phyloP scores from a whole-genome alignment of 2,797 vertebrate species.

The Mallotus villosus region DNA sequence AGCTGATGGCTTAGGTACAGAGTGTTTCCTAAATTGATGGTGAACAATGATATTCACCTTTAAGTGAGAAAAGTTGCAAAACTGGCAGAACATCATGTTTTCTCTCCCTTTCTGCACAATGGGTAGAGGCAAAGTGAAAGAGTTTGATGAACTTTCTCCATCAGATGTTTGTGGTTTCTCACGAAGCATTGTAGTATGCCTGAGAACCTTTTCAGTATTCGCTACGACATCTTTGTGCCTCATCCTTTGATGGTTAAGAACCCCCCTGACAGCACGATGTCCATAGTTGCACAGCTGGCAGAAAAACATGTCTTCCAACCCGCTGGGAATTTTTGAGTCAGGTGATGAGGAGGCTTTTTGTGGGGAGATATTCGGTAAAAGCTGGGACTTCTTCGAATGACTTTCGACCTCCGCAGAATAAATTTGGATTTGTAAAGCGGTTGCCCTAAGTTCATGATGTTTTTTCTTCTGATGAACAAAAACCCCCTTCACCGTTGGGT shows the following conservation, averaged over 20 bases:
- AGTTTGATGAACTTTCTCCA: not conserved
- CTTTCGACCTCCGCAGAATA: conserved; percentile 76
- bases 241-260: conserved; percentile 52
- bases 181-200: conserved; percentile 42
- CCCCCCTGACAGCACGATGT: conserved; percentile 40
- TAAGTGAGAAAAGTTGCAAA: conserved; percentile 57
- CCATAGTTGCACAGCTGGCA: conserved; percentile 66
- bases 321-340: conserved; percentile 45
- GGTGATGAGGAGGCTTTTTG: not conserved
- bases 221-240: conserved; percentile 22
- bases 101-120: conserved; percentile 35
- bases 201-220: not conserved
- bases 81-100: conserved; percentile 54
- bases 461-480: conserved; percentile 84
- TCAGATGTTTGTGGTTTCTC: conserved; percentile 35
- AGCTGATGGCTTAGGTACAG: rapidly evolving
- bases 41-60: not conserved
- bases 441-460: conserved; percentile 80
- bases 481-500: conserved; percentile 80
- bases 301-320: conserved; percentile 48
- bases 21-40: conserved; percentile 52
- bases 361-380: not conserved
- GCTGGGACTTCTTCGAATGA: conserved; percentile 54
- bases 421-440: conserved; percentile 77
- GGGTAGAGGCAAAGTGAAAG: conserved; percentile 59